Percentiles rank a stretch among this genome's conserved stretches.
Conservation (phyloP, 2,113 vertebrate genomes). For the Columbina picui region DNA sequence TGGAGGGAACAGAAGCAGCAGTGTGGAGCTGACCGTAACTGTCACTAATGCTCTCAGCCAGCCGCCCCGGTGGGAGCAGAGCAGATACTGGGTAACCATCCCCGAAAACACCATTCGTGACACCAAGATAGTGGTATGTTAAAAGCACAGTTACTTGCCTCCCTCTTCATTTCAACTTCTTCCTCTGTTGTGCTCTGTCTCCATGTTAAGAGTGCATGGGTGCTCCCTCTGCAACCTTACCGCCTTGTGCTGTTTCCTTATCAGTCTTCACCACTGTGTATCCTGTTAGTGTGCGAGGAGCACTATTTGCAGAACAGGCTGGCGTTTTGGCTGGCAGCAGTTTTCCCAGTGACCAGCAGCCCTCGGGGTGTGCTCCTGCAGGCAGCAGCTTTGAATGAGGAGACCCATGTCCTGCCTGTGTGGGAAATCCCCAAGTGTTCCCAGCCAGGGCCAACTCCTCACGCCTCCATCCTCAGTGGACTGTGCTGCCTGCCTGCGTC, state of each 20-base stretch:
- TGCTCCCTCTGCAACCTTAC: neutral
- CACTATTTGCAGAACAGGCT: neutral
- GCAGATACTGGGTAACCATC: constrained; percentile 84
- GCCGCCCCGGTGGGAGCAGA: constrained; percentile 85
- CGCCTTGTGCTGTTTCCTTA: neutral
- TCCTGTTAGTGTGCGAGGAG: neutral
- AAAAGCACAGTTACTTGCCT: neutral
- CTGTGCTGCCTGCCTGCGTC: neutral
- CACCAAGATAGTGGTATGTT: constrained; percentile 84
- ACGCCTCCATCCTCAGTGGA: neutral
- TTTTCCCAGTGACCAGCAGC: neutral
- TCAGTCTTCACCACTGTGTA: neutral
- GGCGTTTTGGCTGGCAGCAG: neutral
- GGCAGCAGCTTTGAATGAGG: neutral
- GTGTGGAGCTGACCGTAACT: constrained; percentile 83
- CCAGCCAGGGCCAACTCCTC: neutral
- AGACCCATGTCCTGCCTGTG: rapidly evolving
- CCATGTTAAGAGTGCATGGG: rapidly evolving
- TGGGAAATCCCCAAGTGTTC: neutral
- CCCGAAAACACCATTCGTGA: constrained; percentile 84
- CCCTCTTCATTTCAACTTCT: neutral
- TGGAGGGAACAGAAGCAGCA: constrained; percentile 86
- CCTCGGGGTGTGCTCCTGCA: neutral
- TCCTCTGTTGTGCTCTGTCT: neutral
- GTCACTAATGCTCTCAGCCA: constrained; percentile 86